These are phyloP conservation scores for Pteria penguin DNA, from an alignment of 2,888 invertebrate genomes.

Conservation along the genomic window DNA sequence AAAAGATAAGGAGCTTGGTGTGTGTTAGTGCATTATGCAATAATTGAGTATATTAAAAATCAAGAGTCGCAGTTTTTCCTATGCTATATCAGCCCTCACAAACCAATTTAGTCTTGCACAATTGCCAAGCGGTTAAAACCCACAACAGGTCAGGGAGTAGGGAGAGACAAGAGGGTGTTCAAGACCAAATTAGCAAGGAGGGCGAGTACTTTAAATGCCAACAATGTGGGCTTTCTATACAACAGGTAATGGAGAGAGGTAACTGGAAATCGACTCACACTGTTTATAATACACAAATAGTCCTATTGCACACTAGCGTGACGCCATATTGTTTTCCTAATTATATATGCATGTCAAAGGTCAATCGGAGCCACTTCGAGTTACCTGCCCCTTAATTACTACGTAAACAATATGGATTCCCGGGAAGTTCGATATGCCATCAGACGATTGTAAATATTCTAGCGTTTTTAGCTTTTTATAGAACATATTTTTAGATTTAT, in stretches of 20 bases:
- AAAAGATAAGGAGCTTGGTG: neutral
- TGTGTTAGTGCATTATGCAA: neutral
- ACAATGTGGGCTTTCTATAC: neutral
- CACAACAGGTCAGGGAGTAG: neutral
- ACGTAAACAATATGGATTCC: too few species aligned
- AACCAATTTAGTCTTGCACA: constrained; percentile 1
- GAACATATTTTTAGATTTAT: too few species aligned
- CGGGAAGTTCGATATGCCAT: too few species aligned
- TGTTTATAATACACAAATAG: neutral
- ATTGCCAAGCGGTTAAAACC: constrained; percentile 5
- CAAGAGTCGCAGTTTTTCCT: neutral
- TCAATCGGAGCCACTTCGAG: too few species aligned
- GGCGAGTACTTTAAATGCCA: neutral
- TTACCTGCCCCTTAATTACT: too few species aligned
- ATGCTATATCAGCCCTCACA: neutral
- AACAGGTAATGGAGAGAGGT: constrained; percentile 1
- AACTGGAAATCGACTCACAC: constrained; percentile 16
- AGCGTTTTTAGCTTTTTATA: too few species aligned
- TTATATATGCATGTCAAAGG: too few species aligned
- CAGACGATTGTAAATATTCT: too few species aligned
- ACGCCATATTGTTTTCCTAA: too few species aligned
- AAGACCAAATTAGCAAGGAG: neutral
- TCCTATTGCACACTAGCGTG: too few species aligned
- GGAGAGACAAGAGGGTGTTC: neutral
- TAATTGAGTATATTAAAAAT: neutral